A percentile compares a stretch with the other conserved stretches of the same genome.
Evolutionary conservation across 2,888 invertebrate genomes (phyloP).

Genomic region (Ophion costatus): DNA sequence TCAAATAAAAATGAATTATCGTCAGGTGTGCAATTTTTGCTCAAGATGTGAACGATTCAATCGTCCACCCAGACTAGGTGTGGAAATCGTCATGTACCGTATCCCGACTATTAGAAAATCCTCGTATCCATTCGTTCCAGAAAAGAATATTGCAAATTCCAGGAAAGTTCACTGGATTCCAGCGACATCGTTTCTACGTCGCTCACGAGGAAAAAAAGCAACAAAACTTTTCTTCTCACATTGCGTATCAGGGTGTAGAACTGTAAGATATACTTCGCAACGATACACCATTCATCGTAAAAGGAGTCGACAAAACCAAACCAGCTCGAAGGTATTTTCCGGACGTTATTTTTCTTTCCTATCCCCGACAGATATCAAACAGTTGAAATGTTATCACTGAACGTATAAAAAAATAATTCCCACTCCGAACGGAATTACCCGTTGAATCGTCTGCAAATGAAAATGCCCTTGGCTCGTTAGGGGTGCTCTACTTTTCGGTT

Average conservation of each 20-base stretch:
- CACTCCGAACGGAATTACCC: conserved; percentile 26
- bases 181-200: conserved; percentile 57
- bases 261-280: conserved; percentile 15
- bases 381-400: conserved; percentile 22
- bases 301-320: conserved; percentile 21
- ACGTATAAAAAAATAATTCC: conserved; percentile 9
- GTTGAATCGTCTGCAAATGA: conserved; percentile 67
- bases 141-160: conserved; percentile 56
- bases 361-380: background rate
- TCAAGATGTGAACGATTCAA: conserved; percentile 36
- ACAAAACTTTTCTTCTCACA: conserved; percentile 25
- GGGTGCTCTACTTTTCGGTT: conserved; percentile 76
- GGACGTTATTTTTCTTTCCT: background rate
- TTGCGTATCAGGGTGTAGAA: conserved; percentile 33
- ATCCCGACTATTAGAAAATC: conserved; percentile 45
- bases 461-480: conserved; percentile 75
- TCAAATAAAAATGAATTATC: background rate
- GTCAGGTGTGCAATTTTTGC: background rate
- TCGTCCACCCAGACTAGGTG: conserved; percentile 18
- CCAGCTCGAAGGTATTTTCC: conserved; percentile 7
- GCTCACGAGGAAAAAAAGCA: conserved; percentile 14
- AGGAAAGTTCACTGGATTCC: conserved; percentile 63
- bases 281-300: background rate
- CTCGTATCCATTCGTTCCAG: conserved; percentile 37
- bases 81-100: conserved; percentile 49